phyloP scores from a whole-genome alignment of 2,888 invertebrate species.

The Monopis laevigella region DNA sequence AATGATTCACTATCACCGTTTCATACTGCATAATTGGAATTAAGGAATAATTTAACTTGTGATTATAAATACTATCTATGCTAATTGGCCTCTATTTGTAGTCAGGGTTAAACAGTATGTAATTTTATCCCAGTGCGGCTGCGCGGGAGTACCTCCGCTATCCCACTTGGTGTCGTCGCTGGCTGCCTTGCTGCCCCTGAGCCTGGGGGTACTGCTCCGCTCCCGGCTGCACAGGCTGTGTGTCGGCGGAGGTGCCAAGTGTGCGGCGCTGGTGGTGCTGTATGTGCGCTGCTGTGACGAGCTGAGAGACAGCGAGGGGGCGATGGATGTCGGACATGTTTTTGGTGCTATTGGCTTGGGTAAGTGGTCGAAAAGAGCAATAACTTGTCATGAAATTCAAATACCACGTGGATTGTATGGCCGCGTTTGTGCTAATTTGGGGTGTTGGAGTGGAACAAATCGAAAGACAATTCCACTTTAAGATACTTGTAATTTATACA shows the following conservation, averaged over 20 bases:
- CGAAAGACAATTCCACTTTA: too few species aligned
- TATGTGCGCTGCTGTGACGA: conserved; percentile 41
- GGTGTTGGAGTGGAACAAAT: too few species aligned
- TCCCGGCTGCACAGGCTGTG: conserved; percentile 14
- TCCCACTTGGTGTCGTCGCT: conserved; percentile 24
- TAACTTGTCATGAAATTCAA: not conserved
- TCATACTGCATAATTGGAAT: not conserved
- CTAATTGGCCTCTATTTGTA: too few species aligned
- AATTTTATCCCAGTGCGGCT: conserved; percentile 36
- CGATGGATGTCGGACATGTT: conserved; percentile 27
- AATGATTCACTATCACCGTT: conserved; percentile 17
- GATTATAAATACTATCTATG: conserved; percentile 12
- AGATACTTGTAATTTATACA: too few species aligned
- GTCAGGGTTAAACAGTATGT: too few species aligned
- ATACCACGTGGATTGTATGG: too few species aligned
- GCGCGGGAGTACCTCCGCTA: conserved; percentile 28
- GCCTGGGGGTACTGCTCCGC: conserved; percentile 24
- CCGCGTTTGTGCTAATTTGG: too few species aligned
- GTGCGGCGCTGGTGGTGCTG: conserved; percentile 31
- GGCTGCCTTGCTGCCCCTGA: conserved; percentile 28
- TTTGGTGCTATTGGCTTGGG: conserved; percentile 25
- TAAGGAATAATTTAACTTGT: conserved; percentile 25
- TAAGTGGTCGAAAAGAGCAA: conserved; percentile 14
- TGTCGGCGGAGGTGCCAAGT: conserved; percentile 9
- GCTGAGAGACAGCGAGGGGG: conserved; percentile 34